Evolutionary conservation across 1,140 invertebrate genomes (phyloP), one percentile per base, ranked within the genome.

Genomic region (Anoplophora glabripennis): DNA sequence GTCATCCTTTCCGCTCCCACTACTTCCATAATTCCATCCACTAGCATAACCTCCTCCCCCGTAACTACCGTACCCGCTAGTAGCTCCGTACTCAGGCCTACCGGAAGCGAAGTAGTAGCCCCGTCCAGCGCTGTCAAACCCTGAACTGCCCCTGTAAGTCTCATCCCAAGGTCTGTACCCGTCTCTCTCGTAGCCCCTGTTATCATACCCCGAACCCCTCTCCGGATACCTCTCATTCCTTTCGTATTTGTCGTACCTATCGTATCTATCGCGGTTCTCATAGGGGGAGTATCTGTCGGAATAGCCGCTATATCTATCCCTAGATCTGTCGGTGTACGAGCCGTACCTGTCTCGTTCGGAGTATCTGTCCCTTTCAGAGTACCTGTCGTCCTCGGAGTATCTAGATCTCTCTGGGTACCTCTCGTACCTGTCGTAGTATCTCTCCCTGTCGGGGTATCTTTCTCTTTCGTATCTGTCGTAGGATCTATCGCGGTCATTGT

Each of bases 51-150:
- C 73, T 10, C 42, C 36, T 17, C 14, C 17, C 9, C 33, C 46
- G 9, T 28, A 34, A 47, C 18, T 36, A 36, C 71, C 64, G 14
- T 69, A 70, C 0, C 71, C 68, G 44, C 68, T 63, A 61, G 68
- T 71, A 42, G 59, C 63, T 21, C 64, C 64, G 17, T 68, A 64
- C 15, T 81, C 80, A 14, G 79, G 78, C 36, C 77, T 68, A 0
- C 78, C 77, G 1, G 76, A 75, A 1, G 77, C 77, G 45, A 78
- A 78, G 61, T 81, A 82, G 65, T 83, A 83, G 7, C 81, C 81
- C 53, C 81, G 69, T 2, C 81, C 79, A 42, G 78, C 74, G 4
- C 76, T 76, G 36, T 80, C 79, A 70, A 74, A 80, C 0, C 79
- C 79, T 0, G 78, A 75, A 45, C 76, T 76, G 4, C 80, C 79